These are phyloP conservation scores for Schizotus pectinicornis DNA, from an alignment of 2,888 invertebrate species.

Conservation along the genomic window DNA sequence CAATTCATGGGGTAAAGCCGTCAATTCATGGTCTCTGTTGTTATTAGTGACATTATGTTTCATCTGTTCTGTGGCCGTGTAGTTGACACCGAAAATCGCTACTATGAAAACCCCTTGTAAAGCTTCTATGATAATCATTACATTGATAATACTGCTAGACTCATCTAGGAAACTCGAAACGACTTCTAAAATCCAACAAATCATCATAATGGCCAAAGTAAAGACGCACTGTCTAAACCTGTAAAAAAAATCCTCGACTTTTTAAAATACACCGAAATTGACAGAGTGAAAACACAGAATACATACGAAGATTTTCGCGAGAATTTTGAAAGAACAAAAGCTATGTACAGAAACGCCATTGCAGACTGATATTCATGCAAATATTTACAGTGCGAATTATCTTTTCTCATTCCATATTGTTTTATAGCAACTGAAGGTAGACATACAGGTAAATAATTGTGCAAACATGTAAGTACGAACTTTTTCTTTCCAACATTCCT, in stretches of 20 bases:
- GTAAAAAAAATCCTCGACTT: constrained; percentile 1
- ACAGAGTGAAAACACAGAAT: too few relatives aligned
- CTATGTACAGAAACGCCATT: too few relatives aligned
- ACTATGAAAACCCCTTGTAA: constrained; percentile 27
- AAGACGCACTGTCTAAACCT: constrained; percentile 27
- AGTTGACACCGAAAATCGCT: constrained; percentile 15
- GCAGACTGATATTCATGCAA: too few relatives aligned
- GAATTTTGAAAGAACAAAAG: too few relatives aligned
- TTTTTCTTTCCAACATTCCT: too few relatives aligned
- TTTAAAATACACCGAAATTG: too few relatives aligned
- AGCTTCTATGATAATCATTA: constrained; percentile 21
- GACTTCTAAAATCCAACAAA: constrained; percentile 23
- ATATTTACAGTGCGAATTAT: too few relatives aligned
- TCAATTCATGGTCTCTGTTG: neutral
- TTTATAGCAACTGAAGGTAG: too few relatives aligned
- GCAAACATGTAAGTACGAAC: too few relatives aligned
- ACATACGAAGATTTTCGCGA: too few relatives aligned
- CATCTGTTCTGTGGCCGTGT: constrained; percentile 9
- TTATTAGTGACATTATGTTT: neutral
- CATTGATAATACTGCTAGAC: constrained; percentile 8
- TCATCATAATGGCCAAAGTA: constrained; percentile 16
- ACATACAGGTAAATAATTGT: too few relatives aligned
- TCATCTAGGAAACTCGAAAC: constrained; percentile 19
- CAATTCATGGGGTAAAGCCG: neutral
- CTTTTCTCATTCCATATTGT: too few relatives aligned